phyloP scores from a whole-genome alignment of 2,888 invertebrate genomes.

The Lasioglossum pauxillum region DNA sequence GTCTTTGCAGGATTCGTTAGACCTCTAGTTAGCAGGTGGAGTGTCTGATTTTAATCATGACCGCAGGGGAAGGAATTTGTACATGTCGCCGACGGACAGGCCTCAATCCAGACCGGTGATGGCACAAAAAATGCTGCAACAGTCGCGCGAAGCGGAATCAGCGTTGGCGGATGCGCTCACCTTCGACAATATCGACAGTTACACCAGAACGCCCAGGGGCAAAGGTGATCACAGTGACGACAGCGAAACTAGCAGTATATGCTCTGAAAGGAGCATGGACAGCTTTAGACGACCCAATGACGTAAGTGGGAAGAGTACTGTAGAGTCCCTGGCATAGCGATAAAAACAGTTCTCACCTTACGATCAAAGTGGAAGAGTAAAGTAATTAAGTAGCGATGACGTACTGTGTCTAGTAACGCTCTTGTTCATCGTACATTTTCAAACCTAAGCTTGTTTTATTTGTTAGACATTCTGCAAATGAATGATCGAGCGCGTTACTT shows the following conservation, averaged over 20 bases:
- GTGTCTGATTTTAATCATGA: background rate
- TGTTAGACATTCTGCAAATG: background rate
- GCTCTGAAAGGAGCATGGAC: slow-evolving; percentile 95
- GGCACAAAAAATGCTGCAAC: slow-evolving; percentile 93
- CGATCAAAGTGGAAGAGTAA: slow-evolving; percentile 25
- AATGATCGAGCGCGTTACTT: slow-evolving; percentile 11
- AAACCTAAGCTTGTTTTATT: background rate
- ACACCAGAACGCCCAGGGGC: slow-evolving; percentile 77
- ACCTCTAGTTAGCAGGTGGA: background rate
- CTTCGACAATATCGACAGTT: slow-evolving; percentile 81
- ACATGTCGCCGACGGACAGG: slow-evolving; percentile 85
- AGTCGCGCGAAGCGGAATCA: slow-evolving; percentile 94
- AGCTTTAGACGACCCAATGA: slow-evolving; percentile 92
- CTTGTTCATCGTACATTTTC: background rate
- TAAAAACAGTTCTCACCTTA: background rate
- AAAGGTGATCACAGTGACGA: slow-evolving; percentile 91
- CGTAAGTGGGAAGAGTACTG: slow-evolving; percentile 86
- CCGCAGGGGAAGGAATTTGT: slow-evolving; percentile 79
- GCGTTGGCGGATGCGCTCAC: slow-evolving; percentile 90
- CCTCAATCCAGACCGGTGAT: slow-evolving; percentile 88
- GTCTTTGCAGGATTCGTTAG: background rate
- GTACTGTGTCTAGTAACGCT: slow-evolving; percentile 12
- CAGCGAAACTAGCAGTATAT: slow-evolving; percentile 97
- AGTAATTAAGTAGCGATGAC: slow-evolving; percentile 24
- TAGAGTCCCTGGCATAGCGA: background rate